phyloP scores from a whole-genome alignment of 1,140 invertebrate species.

The Lordiphosa mommai region DNA sequence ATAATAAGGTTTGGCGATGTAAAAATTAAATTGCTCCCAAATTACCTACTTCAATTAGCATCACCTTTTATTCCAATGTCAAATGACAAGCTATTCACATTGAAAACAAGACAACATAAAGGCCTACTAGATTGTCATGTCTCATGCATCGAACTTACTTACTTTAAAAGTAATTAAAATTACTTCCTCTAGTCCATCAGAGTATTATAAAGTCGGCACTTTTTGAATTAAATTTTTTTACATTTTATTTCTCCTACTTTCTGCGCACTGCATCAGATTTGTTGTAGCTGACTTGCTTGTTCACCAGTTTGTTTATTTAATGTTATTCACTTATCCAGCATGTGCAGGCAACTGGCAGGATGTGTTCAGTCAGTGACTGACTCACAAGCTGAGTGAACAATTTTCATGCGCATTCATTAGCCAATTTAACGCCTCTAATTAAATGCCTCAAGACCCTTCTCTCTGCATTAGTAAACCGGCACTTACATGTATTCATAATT shows the following conservation, averaged over 20 bases:
- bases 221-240: neutral
- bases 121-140: too few relatives aligned
- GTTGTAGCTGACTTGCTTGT: slow-evolving; percentile 26
- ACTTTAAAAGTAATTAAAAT: too few relatives aligned
- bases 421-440: slow-evolving; percentile 64
- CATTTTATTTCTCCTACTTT: slow-evolving; percentile 15
- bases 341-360: slow-evolving; percentile 27
- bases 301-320: slow-evolving; percentile 64
- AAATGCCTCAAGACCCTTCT: slow-evolving; percentile 31
- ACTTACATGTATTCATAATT: slow-evolving; percentile 47
- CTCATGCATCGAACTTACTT: too few relatives aligned
- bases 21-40: too few relatives aligned
- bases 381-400: slow-evolving; percentile 7
- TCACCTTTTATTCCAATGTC: too few relatives aligned
- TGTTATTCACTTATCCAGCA: slow-evolving; percentile 67
- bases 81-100: too few relatives aligned
- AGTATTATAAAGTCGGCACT: too few relatives aligned
- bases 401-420: slow-evolving; percentile 51
- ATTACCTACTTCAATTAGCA: too few relatives aligned
- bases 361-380: slow-evolving; percentile 4
- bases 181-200: too few relatives aligned
- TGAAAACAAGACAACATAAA: too few relatives aligned
- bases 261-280: slow-evolving; percentile 34
- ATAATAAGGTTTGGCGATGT: too few relatives aligned
- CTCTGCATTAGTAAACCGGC: neutral